Conservation (phyloP, 1,140 invertebrate genomes). For the Plectrocnemia conspersa region DNA sequence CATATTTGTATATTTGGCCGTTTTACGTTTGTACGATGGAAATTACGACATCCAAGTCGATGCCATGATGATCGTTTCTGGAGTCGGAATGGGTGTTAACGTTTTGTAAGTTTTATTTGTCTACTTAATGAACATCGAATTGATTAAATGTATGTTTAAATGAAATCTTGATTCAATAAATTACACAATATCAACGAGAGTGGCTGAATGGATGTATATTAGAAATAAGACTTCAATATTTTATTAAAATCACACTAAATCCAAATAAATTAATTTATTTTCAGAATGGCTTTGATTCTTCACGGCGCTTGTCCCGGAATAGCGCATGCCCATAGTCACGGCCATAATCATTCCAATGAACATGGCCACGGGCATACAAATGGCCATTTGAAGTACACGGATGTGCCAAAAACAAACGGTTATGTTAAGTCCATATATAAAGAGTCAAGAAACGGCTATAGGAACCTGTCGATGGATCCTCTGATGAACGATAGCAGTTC, state of each 20-base stretch:
- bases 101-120: slow-evolving; percentile 60
- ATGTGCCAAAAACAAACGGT: not conserved
- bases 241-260: too few relatives aligned
- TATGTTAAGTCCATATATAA: slow-evolving; percentile 6
- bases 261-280: too few relatives aligned
- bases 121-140: slow-evolving; percentile 1
- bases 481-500: slow-evolving; percentile 17
- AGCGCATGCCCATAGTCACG: slow-evolving; percentile 38
- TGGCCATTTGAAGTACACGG: slow-evolving; percentile 15
- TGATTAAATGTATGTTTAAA: slow-evolving; percentile 25
- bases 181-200: too few relatives aligned
- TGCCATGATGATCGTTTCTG: slow-evolving; percentile 84
- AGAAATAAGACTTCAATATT: too few relatives aligned
- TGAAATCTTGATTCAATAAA: slow-evolving; percentile 6
- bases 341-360: slow-evolving; percentile 40
- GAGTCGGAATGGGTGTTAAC: slow-evolving; percentile 78
- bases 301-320: slow-evolving; percentile 58
- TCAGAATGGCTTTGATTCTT: slow-evolving; percentile 69
- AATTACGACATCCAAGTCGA: slow-evolving; percentile 76
- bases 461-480: slow-evolving; percentile 30
- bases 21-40: slow-evolving; percentile 64
- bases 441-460: slow-evolving; percentile 31
- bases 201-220: too few relatives aligned
- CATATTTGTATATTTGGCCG: slow-evolving; percentile 76
- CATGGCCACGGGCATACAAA: slow-evolving; percentile 38